Conservation (phyloP, 2,888 invertebrate genomes). For the Lymantria monacha region DNA sequence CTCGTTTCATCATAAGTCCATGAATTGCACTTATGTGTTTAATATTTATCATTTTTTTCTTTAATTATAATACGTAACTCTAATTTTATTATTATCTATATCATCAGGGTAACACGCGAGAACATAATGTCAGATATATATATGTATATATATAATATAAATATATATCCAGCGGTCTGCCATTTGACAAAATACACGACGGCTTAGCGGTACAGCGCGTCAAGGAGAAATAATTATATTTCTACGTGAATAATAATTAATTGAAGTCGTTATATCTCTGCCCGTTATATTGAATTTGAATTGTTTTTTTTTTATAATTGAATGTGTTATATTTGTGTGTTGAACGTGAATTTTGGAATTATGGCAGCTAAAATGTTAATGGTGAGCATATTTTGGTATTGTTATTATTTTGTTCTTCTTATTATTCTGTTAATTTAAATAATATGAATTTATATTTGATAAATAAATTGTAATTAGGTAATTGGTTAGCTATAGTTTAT, state of each 20-base stretch:
- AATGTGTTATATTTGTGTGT: slow-evolving; percentile 2
- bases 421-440: slow-evolving; percentile 5
- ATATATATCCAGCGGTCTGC: slow-evolving; percentile 21
- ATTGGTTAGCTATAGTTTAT: too few species aligned
- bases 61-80: slow-evolving; percentile 1
- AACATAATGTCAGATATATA: slow-evolving; percentile 5
- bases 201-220: slow-evolving; percentile 5
- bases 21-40: too few species aligned
- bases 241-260: not conserved
- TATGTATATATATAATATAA: slow-evolving; percentile 9
- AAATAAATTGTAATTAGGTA: too few species aligned
- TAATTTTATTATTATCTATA: slow-evolving; percentile 10
- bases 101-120: slow-evolving; percentile 9
- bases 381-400: slow-evolving; percentile 18
- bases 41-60: too few species aligned
- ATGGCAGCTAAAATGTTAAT: slow-evolving; percentile 20
- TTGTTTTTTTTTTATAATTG: not conserved
- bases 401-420: not conserved
- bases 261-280: not conserved
- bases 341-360: slow-evolving; percentile 22
- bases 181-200: slow-evolving; percentile 21
- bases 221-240: not conserved
- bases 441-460: slow-evolving; percentile 12
- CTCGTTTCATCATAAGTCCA: too few species aligned
- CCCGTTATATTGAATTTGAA: not conserved